Evolutionary conservation across 2,113 vertebrate genomes (phyloP).

Genomic region (Dunckerocampus dactyliophorus): DNA sequence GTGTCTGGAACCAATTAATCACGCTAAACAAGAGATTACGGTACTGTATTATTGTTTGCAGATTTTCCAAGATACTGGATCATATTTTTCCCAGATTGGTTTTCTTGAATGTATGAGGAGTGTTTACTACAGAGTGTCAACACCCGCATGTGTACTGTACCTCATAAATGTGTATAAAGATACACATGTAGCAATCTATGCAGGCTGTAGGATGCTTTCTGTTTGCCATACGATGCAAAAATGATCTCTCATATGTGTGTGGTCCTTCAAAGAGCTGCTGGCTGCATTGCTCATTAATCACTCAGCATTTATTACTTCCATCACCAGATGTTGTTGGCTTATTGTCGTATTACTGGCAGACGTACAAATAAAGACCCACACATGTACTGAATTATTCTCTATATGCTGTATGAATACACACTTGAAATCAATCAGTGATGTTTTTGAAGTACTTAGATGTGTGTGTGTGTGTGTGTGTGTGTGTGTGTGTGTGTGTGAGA

Average conservation of each 20-base stretch:
- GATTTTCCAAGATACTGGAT: too few species aligned
- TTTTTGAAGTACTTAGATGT: conserved; percentile 10
- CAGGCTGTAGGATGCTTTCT: background rate
- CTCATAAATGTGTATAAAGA: conserved; percentile 12
- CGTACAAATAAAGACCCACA: background rate
- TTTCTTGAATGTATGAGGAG: too few species aligned
- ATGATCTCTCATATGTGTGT: conserved; percentile 61
- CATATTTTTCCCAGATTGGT: too few species aligned
- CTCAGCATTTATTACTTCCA: conserved; percentile 58
- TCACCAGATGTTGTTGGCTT: conserved; percentile 66
- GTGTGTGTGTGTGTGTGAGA: conserved; percentile 16
- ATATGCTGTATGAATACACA: conserved; percentile 16
- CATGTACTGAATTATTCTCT: background rate
- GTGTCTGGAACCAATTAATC: too few species aligned
- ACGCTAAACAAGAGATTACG: too few species aligned
- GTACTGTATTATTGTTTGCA: too few species aligned
- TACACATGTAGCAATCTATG: conserved; percentile 38
- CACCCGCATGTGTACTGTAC: background rate
- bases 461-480: conserved; percentile 14
- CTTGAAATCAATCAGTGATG: conserved; percentile 35
- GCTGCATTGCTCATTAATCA: conserved; percentile 65
- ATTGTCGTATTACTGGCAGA: conserved; percentile 45
- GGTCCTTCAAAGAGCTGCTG: conserved; percentile 62
- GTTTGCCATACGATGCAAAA: background rate
- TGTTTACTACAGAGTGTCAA: too few species aligned